phyloP scores from a whole-genome alignment of 2,888 invertebrate species.

The Pyralis farinalis region DNA sequence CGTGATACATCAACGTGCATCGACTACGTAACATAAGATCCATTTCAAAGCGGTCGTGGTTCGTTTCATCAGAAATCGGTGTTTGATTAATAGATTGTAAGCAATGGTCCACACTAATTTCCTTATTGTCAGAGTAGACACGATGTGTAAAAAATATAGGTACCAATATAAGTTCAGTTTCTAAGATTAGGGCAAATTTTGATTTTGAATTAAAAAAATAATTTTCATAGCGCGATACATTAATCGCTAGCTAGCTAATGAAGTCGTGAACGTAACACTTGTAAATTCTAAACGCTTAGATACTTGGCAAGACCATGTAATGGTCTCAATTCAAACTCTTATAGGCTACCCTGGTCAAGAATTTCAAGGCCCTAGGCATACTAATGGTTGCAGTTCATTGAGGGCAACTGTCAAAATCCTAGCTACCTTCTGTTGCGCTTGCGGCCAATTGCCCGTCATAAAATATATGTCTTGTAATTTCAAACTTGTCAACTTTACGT shows the following conservation, averaged over 20 bases:
- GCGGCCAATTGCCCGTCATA: too few species aligned
- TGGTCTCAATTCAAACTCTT: not conserved
- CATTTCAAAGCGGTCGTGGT: slow-evolving; percentile 7
- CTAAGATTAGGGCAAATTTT: too few species aligned
- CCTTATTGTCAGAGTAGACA: not conserved
- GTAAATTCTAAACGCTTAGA: not conserved
- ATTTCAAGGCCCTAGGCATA: slow-evolving; percentile 7
- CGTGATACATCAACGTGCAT: slow-evolving; percentile 1
- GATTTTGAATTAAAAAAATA: too few species aligned
- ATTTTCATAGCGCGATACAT: too few species aligned
- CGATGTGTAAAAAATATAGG: too few species aligned
- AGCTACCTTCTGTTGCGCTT: too few species aligned
- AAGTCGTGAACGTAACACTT: not conserved
- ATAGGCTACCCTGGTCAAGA: slow-evolving; percentile 4
- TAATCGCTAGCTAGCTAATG: too few species aligned
- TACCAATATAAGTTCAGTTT: too few species aligned
- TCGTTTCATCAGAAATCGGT: slow-evolving; percentile 5
- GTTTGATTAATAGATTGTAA: slow-evolving; percentile 8
- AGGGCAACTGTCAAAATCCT: slow-evolving; percentile 6
- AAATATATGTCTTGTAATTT: too few species aligned
- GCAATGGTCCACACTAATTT: not conserved
- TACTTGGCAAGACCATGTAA: not conserved
- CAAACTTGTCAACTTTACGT: too few species aligned
- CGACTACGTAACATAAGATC: slow-evolving; percentile 1
- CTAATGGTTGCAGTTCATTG: slow-evolving; percentile 1